These are phyloP conservation scores for Wiebesia pumilae DNA, from an alignment of 1,140 invertebrate species.

Conservation along the genomic window DNA sequence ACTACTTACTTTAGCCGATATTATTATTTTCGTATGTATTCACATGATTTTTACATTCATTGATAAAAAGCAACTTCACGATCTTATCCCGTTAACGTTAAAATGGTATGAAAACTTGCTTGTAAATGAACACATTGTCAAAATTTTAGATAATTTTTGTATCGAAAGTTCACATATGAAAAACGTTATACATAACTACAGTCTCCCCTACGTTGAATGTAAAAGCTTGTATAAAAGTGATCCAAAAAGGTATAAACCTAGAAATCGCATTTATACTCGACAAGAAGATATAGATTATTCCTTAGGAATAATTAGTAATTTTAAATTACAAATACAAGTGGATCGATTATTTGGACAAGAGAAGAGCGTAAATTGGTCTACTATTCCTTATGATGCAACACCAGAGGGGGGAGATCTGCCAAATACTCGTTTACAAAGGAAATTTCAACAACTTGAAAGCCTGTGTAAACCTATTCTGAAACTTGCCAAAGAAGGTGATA, in stretches of 20 bases:
- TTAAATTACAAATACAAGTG: constrained; percentile 68
- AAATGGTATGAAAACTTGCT: constrained; percentile 80
- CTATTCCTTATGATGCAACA: constrained; percentile 82
- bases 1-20: constrained; percentile 87
- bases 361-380: constrained; percentile 78
- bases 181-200: constrained; percentile 54
- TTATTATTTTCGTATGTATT: constrained; percentile 86
- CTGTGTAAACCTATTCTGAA: constrained; percentile 86
- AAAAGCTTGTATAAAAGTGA: constrained; percentile 88
- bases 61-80: constrained; percentile 70
- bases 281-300: constrained; percentile 84
- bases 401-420: constrained; percentile 88
- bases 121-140: constrained; percentile 63
- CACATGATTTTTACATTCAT: constrained; percentile 79
- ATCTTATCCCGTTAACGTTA: constrained; percentile 79
- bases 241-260: constrained; percentile 84
- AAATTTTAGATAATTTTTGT: constrained; percentile 62
- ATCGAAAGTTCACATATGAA: constrained; percentile 5
- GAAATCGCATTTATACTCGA: constrained; percentile 83
- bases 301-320: constrained; percentile 72
- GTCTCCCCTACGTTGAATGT: constrained; percentile 61
- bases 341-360: constrained; percentile 71
- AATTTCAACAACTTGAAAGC: constrained; percentile 93
- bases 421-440: constrained; percentile 81
- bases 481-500: constrained; percentile 75